These are phyloP conservation scores for Platycercus adscitus DNA, from an alignment of 2,113 vertebrate species.

Conservation along the genomic window DNA sequence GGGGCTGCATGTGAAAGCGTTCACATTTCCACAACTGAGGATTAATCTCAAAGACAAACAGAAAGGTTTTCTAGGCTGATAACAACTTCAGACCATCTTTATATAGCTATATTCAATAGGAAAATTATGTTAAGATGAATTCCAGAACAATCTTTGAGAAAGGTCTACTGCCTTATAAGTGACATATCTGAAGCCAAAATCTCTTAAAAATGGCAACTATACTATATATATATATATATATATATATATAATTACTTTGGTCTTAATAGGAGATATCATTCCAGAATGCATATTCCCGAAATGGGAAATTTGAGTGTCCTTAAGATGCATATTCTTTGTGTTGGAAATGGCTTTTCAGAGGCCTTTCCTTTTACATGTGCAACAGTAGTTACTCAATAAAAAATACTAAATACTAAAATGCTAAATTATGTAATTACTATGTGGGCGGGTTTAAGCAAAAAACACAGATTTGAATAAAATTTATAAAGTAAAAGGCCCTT, in stretches of 20 bases:
- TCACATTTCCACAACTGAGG: neutral
- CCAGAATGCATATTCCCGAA: neutral
- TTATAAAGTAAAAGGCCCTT: neutral
- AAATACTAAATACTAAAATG: neutral
- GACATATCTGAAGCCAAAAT: neutral
- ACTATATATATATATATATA: neutral
- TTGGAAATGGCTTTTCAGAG: neutral
- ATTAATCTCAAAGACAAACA: neutral
- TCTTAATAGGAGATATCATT: neutral
- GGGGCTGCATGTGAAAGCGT: neutral
- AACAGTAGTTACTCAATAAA: neutral
- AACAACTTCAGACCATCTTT: neutral
- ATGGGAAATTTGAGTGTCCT: neutral
- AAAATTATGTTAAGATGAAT: neutral
- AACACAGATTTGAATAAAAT: neutral
- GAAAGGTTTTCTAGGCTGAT: neutral
- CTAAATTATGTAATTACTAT: neutral
- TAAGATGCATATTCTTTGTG: neutral
- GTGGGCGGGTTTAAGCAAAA: accelerated
- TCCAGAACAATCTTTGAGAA: neutral
- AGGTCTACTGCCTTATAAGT: neutral
- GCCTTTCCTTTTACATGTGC: neutral
- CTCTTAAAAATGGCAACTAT: neutral
- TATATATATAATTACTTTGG: neutral
- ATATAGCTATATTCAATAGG: neutral